Percentiles rank a stretch among this genome's conserved stretches.
Evolutionary conservation across 37 sponge, comb jelly and placozoan species (phyloP).

Genomic region (Hexactinellida sp.): DNA sequence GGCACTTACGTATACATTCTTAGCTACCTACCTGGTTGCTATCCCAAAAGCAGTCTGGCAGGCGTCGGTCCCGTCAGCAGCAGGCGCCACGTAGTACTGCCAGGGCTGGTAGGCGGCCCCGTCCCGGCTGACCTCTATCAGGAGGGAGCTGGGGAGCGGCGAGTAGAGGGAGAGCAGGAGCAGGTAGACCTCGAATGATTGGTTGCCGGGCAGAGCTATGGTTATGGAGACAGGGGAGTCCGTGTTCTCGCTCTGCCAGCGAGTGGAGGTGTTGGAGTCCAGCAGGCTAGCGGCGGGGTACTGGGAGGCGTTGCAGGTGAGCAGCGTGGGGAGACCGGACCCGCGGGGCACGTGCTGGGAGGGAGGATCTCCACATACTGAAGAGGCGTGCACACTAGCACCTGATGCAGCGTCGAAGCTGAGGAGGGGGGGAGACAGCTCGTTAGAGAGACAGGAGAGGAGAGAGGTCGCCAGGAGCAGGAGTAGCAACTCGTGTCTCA

Average conservation of each 20-base stretch:
- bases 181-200: background rate
- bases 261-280: background rate
- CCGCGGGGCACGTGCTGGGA: background rate
- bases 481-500: background rate
- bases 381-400: background rate
- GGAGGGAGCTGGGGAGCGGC: background rate
- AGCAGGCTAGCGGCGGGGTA: background rate
- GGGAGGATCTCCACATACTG: slow-evolving; percentile 5
- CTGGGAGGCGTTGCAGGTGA: background rate
- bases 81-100: background rate
- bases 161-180: background rate
- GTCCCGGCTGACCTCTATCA: background rate
- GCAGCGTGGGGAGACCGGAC: background rate
- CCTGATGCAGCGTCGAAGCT: background rate
- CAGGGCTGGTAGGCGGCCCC: background rate
- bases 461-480: background rate
- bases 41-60: background rate
- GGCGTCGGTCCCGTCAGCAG: background rate
- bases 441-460: background rate
- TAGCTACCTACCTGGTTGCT: background rate
- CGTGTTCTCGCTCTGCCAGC: background rate
- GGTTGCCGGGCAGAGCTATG: background rate
- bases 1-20: no score
- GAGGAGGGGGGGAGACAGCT: background rate
- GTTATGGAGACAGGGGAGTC: background rate